These are phyloP conservation scores for Amphiprion ocellaris DNA, from an alignment of 2,113 vertebrate genomes.

Conservation along the genomic window DNA sequence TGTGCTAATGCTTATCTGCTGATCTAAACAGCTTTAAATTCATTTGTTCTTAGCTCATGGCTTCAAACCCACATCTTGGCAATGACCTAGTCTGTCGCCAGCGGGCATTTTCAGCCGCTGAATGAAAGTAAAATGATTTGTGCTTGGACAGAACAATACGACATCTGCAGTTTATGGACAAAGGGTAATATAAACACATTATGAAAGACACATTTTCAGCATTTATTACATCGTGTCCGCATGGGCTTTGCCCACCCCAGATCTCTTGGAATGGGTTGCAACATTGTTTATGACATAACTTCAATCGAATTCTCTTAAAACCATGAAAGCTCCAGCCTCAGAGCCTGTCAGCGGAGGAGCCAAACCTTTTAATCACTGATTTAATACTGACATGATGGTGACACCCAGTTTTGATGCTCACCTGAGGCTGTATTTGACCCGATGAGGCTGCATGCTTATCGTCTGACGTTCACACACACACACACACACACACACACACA, in stretches of 20 bases:
- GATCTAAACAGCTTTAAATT: constrained; percentile 69
- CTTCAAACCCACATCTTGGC: constrained; percentile 59
- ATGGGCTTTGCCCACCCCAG: constrained; percentile 26
- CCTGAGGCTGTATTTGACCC: constrained; percentile 57
- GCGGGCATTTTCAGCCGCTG: constrained; percentile 46
- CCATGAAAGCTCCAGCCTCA: constrained; percentile 16
- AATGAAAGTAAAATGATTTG: constrained; percentile 50
- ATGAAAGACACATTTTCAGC: constrained; percentile 48
- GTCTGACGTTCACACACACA: constrained; percentile 72
- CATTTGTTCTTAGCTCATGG: constrained; percentile 65
- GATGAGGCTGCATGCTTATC: constrained; percentile 70
- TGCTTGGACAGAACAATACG: constrained; percentile 44
- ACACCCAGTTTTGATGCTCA: constrained; percentile 32
- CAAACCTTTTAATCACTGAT: constrained; percentile 57
- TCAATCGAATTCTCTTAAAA: constrained; percentile 26
- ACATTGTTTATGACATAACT: constrained; percentile 12
- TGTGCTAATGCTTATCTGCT: constrained; percentile 65
- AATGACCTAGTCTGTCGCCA: constrained; percentile 48
- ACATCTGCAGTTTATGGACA: constrained; percentile 59
- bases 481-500: constrained; percentile 71
- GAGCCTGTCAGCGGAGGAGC: constrained; percentile 27
- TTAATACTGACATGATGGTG: constrained; percentile 56
- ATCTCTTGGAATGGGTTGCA: constrained; percentile 14
- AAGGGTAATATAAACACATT: constrained; percentile 50
- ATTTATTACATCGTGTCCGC: constrained; percentile 48